Base-by-base conservation (phyloP, 2,888 invertebrate genomes). In the Pachycephus smyrnensis region DNA sequence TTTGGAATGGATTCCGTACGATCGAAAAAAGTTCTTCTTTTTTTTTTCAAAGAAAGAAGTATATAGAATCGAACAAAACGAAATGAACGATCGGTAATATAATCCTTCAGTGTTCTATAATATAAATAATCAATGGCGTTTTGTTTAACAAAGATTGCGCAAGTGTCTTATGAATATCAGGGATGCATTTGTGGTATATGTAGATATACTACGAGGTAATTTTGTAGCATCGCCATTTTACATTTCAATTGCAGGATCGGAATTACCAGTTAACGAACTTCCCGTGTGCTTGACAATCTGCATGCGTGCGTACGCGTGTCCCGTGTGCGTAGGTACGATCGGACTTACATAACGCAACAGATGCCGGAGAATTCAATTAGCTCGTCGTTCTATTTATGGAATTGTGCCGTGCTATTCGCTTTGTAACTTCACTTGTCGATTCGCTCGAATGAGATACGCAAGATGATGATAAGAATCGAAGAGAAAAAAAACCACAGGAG, bases 301-400 rank as follows among this genome's bases (percentile, higher is more conserved):
- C 40, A 55, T 55, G 40, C 40, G 23, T 23, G 40, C 23, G 6
- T 15, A 55, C 15, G 40, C 40, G 9, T 35, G 40, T 55, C 23
- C 15, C 40, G 40, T 55, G 40, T 23, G 40, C 40, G 40, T 55
- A 55, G 23, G 40, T 55, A 23, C 40, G 40, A 55, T 23, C 40
- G 40, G 40, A 23, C 23, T 55, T 55, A 55, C 23, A 55, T 55
- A 55, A 71, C 73, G 68, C 68, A 76, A 78, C 78, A 73, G 32
- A 32, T 32, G 68, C 71, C 76, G 71, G 55, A 73, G 75, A 71
- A 78, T 78, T 73, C 37, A 76, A 75, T 75, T 78, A 35, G 73
- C 75, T 73, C 36, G 73, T 75, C 75, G 73, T 75, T 73, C 73
- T 73, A 78, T 76, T 76, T 71, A 76, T 77, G 69, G 75, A 71